Conservation (phyloP, 2,113 vertebrate species). For the Cynocephalus volans region DNA sequence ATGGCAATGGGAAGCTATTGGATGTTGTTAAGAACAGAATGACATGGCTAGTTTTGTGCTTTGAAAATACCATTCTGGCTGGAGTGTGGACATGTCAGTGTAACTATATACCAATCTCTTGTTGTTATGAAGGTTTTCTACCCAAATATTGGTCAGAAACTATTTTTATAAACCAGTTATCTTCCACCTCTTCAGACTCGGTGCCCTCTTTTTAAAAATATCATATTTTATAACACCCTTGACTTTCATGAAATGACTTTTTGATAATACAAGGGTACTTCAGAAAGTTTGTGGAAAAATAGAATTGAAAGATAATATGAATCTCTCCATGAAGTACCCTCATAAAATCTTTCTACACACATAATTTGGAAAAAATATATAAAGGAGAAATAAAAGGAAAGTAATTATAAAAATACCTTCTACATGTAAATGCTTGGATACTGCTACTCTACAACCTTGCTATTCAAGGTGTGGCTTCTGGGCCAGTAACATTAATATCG, state of each 20-base stretch:
- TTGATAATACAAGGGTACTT: not conserved
- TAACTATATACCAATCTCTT: not conserved
- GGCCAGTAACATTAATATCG: not conserved
- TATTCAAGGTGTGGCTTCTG: not conserved
- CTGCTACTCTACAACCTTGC: not conserved
- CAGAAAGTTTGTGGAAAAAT: too few relatives aligned
- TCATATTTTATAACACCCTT: not conserved
- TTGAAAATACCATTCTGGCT: slow-evolving; percentile 61
- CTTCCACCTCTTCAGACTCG: slow-evolving; percentile 2
- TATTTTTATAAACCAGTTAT: not conserved
- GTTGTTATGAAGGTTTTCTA: not conserved
- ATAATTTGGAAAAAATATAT: slow-evolving; percentile 11
- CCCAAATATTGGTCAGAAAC: not conserved
- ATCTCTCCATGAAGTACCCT: too few relatives aligned
- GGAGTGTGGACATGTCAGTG: not conserved
- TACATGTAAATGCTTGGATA: not conserved
- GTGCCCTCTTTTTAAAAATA: not conserved
- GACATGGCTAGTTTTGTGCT: not conserved
- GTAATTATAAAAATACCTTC: not conserved
- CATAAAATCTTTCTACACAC: not conserved
- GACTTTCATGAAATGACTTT: slow-evolving; percentile 39
- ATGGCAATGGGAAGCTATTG: not conserved
- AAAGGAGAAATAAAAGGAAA: slow-evolving; percentile 16
- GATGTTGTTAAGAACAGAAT: slow-evolving; percentile 47
- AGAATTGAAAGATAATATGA: too few relatives aligned